A percentile compares a stretch with the other conserved stretches of the same genome.
Evolutionary conservation across 2,797 vertebrate species (phyloP).

Genomic region (Betta splendens): DNA sequence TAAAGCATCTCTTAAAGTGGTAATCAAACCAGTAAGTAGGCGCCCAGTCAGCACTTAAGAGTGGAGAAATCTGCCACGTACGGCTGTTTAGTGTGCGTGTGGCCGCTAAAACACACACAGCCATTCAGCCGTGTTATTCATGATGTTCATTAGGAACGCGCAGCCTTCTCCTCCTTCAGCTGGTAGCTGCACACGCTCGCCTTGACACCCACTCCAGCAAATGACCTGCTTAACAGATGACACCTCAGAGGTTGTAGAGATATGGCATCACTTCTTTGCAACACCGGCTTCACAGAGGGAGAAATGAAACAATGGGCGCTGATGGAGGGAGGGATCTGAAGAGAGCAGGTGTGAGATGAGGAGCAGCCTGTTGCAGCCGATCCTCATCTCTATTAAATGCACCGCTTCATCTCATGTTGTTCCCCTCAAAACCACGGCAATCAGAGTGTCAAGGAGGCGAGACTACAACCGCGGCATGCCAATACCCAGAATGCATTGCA

Average conservation of each 20-base stretch:
- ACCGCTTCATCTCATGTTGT: too few relatives aligned
- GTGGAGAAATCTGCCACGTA: neutral
- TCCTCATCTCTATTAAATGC: too few relatives aligned
- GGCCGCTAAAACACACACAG: conserved; percentile 11
- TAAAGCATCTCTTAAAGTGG: neutral
- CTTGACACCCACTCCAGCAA: conserved; percentile 47
- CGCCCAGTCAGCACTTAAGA: conserved; percentile 31
- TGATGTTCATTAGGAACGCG: conserved; percentile 20
- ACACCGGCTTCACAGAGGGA: conserved; percentile 25
- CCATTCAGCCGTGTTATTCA: conserved; percentile 30
- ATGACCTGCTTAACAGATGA: conserved; percentile 36
- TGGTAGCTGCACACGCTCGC: neutral
- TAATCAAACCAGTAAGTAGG: conserved; percentile 7
- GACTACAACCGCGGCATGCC: too few relatives aligned
- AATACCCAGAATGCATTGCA: too few relatives aligned
- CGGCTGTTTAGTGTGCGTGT: conserved; percentile 1
- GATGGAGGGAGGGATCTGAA: neutral
- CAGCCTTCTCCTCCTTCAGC: neutral
- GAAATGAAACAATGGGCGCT: neutral
- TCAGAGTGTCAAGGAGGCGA: too few relatives aligned
- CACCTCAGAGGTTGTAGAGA: conserved; percentile 40
- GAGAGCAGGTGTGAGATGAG: too few relatives aligned
- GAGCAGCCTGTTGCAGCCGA: too few relatives aligned
- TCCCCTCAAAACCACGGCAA: too few relatives aligned
- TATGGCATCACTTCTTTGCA: conserved; percentile 5